phyloP scores from a whole-genome alignment of 2,797 vertebrate species.

The Bovichtus diacanthus region DNA sequence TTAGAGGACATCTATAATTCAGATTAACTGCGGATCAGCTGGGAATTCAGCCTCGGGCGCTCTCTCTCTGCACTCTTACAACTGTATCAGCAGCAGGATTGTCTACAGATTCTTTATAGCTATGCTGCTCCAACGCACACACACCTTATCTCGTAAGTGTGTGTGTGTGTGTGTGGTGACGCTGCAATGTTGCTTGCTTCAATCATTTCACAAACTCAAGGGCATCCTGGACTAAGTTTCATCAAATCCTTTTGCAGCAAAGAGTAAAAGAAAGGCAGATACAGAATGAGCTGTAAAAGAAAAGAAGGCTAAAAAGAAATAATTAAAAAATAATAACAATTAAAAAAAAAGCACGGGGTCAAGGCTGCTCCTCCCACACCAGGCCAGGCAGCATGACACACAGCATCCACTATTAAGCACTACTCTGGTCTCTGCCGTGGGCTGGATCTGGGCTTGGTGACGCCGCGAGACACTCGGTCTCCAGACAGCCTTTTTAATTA shows the following conservation, averaged over 20 bases:
- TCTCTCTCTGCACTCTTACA: conserved; percentile 28
- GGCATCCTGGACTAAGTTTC: conserved; percentile 31
- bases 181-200: conserved; percentile 48
- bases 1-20: conserved; percentile 57
- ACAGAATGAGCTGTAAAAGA: neutral
- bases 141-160: conserved; percentile 28
- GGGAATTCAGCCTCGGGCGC: conserved; percentile 18
- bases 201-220: conserved; percentile 59
- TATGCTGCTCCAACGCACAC: conserved; percentile 11
- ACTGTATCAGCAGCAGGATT: conserved; percentile 50
- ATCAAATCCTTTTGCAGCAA: conserved; percentile 22
- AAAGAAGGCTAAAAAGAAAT: neutral
- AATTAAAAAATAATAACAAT: too few species aligned
- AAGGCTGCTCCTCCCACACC: conserved; percentile 12
- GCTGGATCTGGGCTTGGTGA: conserved; percentile 62
- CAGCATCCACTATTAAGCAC: conserved; percentile 36
- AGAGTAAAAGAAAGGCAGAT: conserved; percentile 12
- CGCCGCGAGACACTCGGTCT: conserved; percentile 67
- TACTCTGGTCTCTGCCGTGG: conserved; percentile 42
- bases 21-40: conserved; percentile 32
- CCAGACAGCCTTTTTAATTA: conserved; percentile 76
- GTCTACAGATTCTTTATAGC: conserved; percentile 43
- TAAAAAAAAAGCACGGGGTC: neutral
- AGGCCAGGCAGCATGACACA: conserved; percentile 32
- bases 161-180: conserved; percentile 32